These are phyloP conservation scores for Augiades crinisus DNA, from an alignment of 2,888 invertebrate species.

Conservation along the genomic window DNA sequence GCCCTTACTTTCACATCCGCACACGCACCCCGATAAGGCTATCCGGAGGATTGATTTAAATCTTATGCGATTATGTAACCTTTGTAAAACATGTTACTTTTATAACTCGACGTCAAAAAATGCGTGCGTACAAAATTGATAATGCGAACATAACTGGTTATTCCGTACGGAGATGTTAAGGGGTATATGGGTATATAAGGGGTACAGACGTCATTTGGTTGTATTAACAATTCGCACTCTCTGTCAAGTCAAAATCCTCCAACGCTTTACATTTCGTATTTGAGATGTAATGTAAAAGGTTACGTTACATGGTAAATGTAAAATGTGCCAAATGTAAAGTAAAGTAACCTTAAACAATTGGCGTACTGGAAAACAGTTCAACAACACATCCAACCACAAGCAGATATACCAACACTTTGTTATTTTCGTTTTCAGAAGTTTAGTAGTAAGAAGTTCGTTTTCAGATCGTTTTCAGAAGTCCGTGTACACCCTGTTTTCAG, in stretches of 20 bases:
- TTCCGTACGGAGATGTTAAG: constrained; percentile 17
- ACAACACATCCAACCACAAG: no score
- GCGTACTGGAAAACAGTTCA: no score
- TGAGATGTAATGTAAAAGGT: background rate
- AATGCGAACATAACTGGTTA: constrained; percentile 17
- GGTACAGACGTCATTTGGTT: constrained; percentile 49
- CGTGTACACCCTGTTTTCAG: no score
- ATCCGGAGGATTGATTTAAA: constrained; percentile 38
- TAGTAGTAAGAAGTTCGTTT: no score
- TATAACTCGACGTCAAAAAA: constrained; percentile 22
- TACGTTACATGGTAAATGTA: no score
- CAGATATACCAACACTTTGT: no score
- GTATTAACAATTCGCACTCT: constrained; percentile 48
- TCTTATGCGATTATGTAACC: constrained; percentile 36
- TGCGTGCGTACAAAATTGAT: constrained; percentile 18
- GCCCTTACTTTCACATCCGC: constrained; percentile 41
- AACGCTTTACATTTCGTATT: constrained; percentile 5
- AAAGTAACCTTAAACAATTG: no score
- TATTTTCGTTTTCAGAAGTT: no score
- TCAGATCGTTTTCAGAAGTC: no score
- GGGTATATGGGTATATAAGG: no score
- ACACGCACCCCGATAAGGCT: constrained; percentile 37
- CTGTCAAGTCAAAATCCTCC: constrained; percentile 4
- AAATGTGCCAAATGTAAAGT: no score
- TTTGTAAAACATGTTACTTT: constrained; percentile 26